Base-by-base conservation (phyloP, 2,797 vertebrate genomes). In the Propithecus deckenii region DNA sequence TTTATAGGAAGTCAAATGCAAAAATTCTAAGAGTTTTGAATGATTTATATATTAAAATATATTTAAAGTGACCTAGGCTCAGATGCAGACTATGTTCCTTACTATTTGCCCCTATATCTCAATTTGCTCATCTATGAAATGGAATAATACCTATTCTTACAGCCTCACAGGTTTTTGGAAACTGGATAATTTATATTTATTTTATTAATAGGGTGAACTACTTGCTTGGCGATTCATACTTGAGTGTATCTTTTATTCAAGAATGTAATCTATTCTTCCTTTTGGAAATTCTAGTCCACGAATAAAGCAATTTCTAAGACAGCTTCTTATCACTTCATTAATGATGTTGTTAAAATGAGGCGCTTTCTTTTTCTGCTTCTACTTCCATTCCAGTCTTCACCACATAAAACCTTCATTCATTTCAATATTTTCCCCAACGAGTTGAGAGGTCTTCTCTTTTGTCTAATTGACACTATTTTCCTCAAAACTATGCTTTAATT, bases 1-100 rank as follows among this genome's bases (percentile, higher is more conserved):
- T 46, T 90, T 84, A 86, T 86, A 32, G 81, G 48, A 96, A 97
- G 50, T 91, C 55, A 87, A 85, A 87, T 72, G 48, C 13, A 94
- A 88, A 92, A 71, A 52, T 85, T 84, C 46, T 89, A 94, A 84
- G 35, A 75, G 5, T 86, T 94, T 67, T 76, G 43, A 80, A 23
- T 55, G 23, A 63, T 79, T 91, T 59, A 61, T 6, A 1, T n/a
- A 50, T 79, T 72, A 13, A 3, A 43, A 71, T 81, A 85, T 55
- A 18, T 35, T 89, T 91, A 94, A 76, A 83, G 11, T 46, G 71
- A 88, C 2, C 17, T 35, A 28, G 14, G 15, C 85, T 92, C 12
- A 67, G 83, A 83, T 89, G 18, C 57, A 88, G 17, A 87, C 55
- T 50, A 6, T 61, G 3, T 57, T 50, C 13, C 57, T 93, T 75